A percentile compares a stretch with the other conserved stretches of the same genome.
phyloP scores from a whole-genome alignment of 1,140 invertebrate species.

The Trichomalopsis sarcophagae region DNA sequence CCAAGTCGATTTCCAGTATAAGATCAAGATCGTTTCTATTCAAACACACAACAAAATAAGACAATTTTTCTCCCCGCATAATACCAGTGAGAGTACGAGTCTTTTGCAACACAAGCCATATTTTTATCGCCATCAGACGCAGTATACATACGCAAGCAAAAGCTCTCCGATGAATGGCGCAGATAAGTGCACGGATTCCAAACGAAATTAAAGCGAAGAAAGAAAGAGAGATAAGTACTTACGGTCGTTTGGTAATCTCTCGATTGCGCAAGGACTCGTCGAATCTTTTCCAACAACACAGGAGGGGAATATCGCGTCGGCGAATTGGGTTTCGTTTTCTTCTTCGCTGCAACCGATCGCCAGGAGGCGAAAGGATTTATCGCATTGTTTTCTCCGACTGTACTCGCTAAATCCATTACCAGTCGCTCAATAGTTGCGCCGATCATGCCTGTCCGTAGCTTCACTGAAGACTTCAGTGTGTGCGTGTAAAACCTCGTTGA shows the following conservation, averaged over 20 bases:
- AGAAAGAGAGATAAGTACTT: not conserved
- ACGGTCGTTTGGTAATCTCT: conserved; percentile 4
- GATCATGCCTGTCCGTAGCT: too few species aligned
- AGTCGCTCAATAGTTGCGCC: too few species aligned
- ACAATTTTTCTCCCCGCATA: not conserved
- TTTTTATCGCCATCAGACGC: not conserved
- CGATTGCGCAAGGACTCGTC: conserved; percentile 22
- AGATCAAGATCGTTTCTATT: not conserved
- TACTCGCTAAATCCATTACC: not conserved
- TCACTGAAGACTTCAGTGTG: too few species aligned
- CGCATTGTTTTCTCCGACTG: not conserved
- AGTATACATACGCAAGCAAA: not conserved
- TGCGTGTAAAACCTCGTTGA: too few species aligned
- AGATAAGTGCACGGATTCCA: not conserved
- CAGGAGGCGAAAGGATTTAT: conserved; percentile 17
- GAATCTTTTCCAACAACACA: not conserved
- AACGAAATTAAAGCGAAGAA: not conserved
- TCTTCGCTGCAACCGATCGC: not conserved
- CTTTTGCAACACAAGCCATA: not conserved
- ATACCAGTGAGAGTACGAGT: not conserved
- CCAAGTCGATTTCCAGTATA: too few species aligned
- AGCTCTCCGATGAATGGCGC: not conserved
- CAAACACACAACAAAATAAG: not conserved
- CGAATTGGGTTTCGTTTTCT: conserved; percentile 18
- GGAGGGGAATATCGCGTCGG: too few species aligned